Conservation (phyloP, 2,888 invertebrate species). For the Ormyrus labotus region DNA sequence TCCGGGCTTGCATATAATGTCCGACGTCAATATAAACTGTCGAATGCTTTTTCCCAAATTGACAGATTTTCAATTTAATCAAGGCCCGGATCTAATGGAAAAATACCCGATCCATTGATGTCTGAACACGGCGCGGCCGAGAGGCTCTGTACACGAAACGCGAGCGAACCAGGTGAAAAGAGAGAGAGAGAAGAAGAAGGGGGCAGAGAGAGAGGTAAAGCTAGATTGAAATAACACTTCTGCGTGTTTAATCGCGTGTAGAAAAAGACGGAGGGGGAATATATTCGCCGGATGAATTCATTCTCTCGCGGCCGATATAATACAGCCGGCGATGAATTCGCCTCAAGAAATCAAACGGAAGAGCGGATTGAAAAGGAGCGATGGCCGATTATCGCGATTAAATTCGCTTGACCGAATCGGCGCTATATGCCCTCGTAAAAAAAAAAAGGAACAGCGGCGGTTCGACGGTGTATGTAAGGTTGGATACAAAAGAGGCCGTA, state of each 20-base stretch:
- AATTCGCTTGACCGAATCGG: not conserved
- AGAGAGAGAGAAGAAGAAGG: slow-evolving; percentile 37
- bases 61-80: slow-evolving; percentile 76
- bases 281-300: slow-evolving; percentile 3
- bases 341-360: slow-evolving; percentile 33
- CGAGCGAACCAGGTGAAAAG: not conserved
- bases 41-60: slow-evolving; percentile 69
- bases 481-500: not conserved
- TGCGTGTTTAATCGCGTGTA: slow-evolving; percentile 68
- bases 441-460: slow-evolving; percentile 31
- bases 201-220: slow-evolving; percentile 50
- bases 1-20: slow-evolving; percentile 67
- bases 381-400: slow-evolving; percentile 15
- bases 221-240: slow-evolving; percentile 71
- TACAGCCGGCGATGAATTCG: not conserved
- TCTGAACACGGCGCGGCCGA: slow-evolving; percentile 56
- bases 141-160: slow-evolving; percentile 46
- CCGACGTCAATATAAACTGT: slow-evolving; percentile 73
- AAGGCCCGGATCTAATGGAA: slow-evolving; percentile 74
- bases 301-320: slow-evolving; percentile 17
- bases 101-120: slow-evolving; percentile 73
- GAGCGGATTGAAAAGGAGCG: slow-evolving; percentile 19
- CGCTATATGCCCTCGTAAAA: slow-evolving; percentile 16
- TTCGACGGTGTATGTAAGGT: not conserved
- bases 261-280: slow-evolving; percentile 63